Evolutionary conservation across 2,888 invertebrate species (phyloP).

Genomic region (Pomacea canaliculata): DNA sequence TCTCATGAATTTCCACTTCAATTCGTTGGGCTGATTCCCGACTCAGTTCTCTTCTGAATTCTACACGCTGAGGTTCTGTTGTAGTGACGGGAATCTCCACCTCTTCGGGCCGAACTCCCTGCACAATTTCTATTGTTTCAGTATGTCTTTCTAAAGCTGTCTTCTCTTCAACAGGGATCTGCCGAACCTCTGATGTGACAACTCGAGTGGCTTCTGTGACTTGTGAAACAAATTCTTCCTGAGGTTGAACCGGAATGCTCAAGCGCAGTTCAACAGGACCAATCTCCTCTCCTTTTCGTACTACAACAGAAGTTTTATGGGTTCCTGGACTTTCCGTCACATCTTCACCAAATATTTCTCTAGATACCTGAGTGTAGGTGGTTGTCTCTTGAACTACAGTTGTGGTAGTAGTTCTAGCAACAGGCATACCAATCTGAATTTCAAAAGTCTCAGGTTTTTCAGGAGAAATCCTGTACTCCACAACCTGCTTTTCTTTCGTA

Average conservation of each 20-base stretch:
- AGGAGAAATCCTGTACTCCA: constrained; percentile 42
- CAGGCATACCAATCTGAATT: constrained; percentile 52
- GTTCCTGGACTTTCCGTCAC: constrained; percentile 49
- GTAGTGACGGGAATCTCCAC: constrained; percentile 46
- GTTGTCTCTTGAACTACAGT: constrained; percentile 48
- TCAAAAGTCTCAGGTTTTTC: constrained; percentile 41
- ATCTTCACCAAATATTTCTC: constrained; percentile 26
- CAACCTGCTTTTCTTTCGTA: constrained; percentile 36
- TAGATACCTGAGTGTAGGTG: constrained; percentile 31
- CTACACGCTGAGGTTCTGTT: constrained; percentile 34
- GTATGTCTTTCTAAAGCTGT: constrained; percentile 45
- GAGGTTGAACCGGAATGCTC: constrained; percentile 45
- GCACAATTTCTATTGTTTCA: constrained; percentile 62
- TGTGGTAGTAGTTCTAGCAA: constrained; percentile 35
- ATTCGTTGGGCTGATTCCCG: constrained; percentile 50
- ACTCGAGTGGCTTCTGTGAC: constrained; percentile 49
- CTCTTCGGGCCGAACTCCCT: constrained; percentile 51
- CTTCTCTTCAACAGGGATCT: constrained; percentile 41
- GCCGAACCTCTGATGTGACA: constrained; percentile 51
- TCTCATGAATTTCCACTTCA: constrained; percentile 60
- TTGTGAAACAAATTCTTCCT: constrained; percentile 42
- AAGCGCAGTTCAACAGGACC: constrained; percentile 49
- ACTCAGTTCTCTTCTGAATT: constrained; percentile 38
- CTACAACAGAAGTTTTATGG: constrained; percentile 48
- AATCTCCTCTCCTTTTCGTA: constrained; percentile 47